A percentile compares a stretch with the other conserved stretches of the same genome.
phyloP scores from a whole-genome alignment of 2,797 vertebrate species.

The Mus minutoides region DNA sequence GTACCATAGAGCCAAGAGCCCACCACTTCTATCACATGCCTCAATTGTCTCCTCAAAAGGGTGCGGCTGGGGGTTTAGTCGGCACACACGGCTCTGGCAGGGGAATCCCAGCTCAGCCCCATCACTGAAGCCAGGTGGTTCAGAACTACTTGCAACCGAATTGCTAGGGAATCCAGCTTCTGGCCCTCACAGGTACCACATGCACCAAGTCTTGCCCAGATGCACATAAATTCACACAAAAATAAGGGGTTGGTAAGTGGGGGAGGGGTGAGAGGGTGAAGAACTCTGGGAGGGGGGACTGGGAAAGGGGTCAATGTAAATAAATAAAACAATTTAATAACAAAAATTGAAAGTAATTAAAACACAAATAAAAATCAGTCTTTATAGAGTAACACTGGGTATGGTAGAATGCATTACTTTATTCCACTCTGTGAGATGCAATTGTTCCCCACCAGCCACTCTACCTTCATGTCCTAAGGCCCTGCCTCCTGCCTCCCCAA shows the following conservation, averaged over 20 bases:
- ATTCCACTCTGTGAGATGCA: background rate
- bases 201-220: background rate
- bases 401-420: background rate
- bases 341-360: background rate
- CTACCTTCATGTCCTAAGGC: background rate
- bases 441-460: too few relatives aligned
- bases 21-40: background rate
- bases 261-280: background rate
- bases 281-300: background rate
- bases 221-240: background rate
- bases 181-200: too few relatives aligned
- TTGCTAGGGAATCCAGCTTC: background rate
- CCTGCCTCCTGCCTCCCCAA: background rate
- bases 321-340: background rate
- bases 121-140: background rate
- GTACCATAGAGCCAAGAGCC: too few relatives aligned
- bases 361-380: too few relatives aligned
- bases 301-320: background rate
- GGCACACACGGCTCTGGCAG: background rate
- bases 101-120: background rate
- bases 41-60: background rate
- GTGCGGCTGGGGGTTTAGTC: background rate
- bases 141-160: too few relatives aligned
- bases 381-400: too few relatives aligned
- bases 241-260: background rate